Conservation (phyloP, 2,797 vertebrate species). For the Amblyraja radiata region DNA sequence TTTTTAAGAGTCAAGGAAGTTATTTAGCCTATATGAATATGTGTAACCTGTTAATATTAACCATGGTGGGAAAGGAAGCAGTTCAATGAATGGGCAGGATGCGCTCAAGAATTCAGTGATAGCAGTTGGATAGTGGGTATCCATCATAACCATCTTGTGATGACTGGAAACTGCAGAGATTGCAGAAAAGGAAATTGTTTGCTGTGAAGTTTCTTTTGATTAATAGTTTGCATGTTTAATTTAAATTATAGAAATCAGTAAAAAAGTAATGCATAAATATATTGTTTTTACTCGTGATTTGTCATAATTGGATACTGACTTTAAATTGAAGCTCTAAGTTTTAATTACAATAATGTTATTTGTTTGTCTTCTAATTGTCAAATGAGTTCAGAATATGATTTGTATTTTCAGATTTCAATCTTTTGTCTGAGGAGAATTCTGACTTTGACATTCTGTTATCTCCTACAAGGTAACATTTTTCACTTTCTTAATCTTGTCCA, state of each 20-base stretch:
- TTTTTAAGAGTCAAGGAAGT: background rate
- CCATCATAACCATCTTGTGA: background rate
- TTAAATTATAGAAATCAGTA: background rate
- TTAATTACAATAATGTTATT: background rate
- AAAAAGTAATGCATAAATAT: background rate
- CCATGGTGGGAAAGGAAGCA: background rate
- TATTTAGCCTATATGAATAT: background rate
- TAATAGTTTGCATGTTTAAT: background rate
- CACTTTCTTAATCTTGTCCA: background rate
- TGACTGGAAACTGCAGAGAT: background rate
- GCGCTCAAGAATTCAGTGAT: background rate
- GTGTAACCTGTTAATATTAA: background rate
- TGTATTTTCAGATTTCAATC: constrained; percentile 50
- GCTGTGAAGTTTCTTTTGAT: background rate
- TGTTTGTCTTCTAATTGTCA: background rate
- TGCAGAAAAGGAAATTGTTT: background rate
- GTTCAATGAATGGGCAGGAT: background rate
- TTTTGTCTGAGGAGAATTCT: constrained; percentile 62
- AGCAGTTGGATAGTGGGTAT: background rate
- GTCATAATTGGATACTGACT: background rate
- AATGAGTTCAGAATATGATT: background rate
- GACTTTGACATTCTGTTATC: constrained; percentile 66
- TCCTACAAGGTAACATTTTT: constrained; percentile 55
- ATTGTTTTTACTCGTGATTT: background rate
- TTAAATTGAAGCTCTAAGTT: background rate